Base-by-base conservation (phyloP, 2,888 invertebrate species). In the Clitarchus hookeri region DNA sequence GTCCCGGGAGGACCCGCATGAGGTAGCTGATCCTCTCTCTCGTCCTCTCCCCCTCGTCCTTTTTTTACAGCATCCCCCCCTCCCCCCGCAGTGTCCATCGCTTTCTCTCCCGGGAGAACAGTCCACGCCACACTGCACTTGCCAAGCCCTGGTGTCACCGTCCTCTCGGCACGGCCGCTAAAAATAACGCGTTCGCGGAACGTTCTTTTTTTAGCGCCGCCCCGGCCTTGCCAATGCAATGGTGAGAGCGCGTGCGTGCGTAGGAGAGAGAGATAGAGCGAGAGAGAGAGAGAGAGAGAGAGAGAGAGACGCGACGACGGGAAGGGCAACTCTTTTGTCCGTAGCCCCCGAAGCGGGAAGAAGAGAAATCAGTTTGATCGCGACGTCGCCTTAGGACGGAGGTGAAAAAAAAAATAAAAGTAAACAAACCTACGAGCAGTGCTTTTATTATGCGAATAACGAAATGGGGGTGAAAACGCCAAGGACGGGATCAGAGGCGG, bases 161-260 rank as follows among this genome's bases (percentile, higher is more conserved):
- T 8, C 13, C 65, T 6, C 65, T 65, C 3, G 65, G 65, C 65
- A 1, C 16, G 23, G 23, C 8, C 8, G 11, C 65, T n/a, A 65
- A 65, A 65, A 65, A 65, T 65, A 65, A 65, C 65, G 65, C 65
- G 19, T 65, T 65, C 65, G 65, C 65, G n/a, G 65, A n/a, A 65
- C 65, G 23, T 11, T 65, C 65, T 65, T 65, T 65, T 65, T 65
- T 65, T 65, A 65, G 65, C 8, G 65, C 3, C 13, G 19, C 6
- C 8, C 48, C 65, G 65, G 6, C 65, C 65, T 65, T n/a, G 65
- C 65, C 65, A 65, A 65, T 23, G 65, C 65, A 16, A 23, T 9
- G 23, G n/a, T 1, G 16, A 16, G 48, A 16, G 12, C 48, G 65
- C n/a, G 12, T 8, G n/a, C 3, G 65, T 16, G 65, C 23, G 65